Evolutionary conservation across 2,888 invertebrate genomes (phyloP), one percentile per base, ranked within the genome.

Genomic region (Protodeltote pygarga): DNA sequence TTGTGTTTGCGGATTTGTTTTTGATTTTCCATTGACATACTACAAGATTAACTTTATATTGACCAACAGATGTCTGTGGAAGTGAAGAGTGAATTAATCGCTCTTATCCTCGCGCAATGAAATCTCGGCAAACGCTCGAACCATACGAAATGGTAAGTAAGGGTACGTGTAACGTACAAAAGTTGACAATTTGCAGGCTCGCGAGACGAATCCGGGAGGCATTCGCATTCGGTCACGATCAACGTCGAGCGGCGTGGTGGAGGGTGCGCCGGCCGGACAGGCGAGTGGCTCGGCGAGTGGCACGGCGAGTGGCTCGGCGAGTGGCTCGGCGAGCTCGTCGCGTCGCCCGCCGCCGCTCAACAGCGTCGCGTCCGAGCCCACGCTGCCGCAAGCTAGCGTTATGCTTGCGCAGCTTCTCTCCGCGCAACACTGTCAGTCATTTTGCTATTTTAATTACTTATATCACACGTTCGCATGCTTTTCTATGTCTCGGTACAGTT

Each of bases 371-470:
- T 96, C 96, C 79, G 96, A 97, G 87, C 96, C 96, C 32, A 93
- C 95, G 68, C 89, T 96, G 57, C 93, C 94, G 61, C 93, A 93
- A 69, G 93, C 93, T 72, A 97, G 96, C 89, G 95, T 96, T 40
- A 93, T 96, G 80, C 93, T 98, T 50, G 97, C 97, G 31, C 97
- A 97, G 78, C 93, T 98, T 59, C 94, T 98, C 64, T 96, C 95
- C 34, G 79, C 87, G 40, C 90, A 91, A 65, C 91, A 90, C 93
- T 95, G 95, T 95, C 81, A 89, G 94, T 92, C 57, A 46, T 45
- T 51, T 46, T 34, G 48, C 38, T 37, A 49, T 38, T 51, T 46
- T 67, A 52, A 47, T 52, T 50, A 38, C 40, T 32, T 59, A 53
- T 6, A 33, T 52, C 34, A 19, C 32, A 19, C 24, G 25, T 31